Base-by-base conservation (phyloP, 2,888 invertebrate species). In the Parasteatoda lunata region DNA sequence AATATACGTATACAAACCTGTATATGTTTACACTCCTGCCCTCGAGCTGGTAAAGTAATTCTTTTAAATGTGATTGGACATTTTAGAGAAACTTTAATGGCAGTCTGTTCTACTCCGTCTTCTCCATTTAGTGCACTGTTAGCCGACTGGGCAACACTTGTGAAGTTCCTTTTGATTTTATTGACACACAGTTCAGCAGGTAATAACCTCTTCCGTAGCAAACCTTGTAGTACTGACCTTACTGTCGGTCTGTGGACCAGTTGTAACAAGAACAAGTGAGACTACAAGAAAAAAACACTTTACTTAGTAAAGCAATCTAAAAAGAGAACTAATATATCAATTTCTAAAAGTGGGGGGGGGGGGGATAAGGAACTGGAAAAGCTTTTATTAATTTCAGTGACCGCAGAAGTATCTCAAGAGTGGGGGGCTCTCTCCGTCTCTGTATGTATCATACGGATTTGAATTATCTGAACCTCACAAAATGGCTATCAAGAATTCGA, bases 1-100 rank as follows among this genome's bases (percentile, higher is more conserved):
- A n/a, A 51, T 7, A 72, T n/a, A 68, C 49, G 51, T 51, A 49
- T n/a, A 64, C n/a, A 45, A 73, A 85, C 89, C 91, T 97, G 97
- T 94, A 98, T 96, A 93, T 98, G 98, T 93, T 97, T 97, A 93
- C 98, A 98, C 91, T 98, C 98, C 91, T 97, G 97, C 49, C 98
- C 98, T 91, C 98, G 94, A 71, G 98, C 98, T 87, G 98, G 98
- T 92, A 98, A 93, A 89, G 96, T 96, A 92, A 98, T 98, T 92
- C 97, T 95, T 93, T 97, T 96, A 93, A 96, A 97, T 85, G 97
- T 97, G 90, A 98, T 97, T 88, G 98, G 98, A 94, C 98, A 98
- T 93, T 98, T 98, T 91, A 98, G 94, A 88, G 97, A 96, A 89
- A 94, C 94, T 93, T 94, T 92, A 88, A 92, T 92, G 77, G 92